Base-by-base conservation (phyloP, 2,888 invertebrate species). In the Drosophila limbata region DNA sequence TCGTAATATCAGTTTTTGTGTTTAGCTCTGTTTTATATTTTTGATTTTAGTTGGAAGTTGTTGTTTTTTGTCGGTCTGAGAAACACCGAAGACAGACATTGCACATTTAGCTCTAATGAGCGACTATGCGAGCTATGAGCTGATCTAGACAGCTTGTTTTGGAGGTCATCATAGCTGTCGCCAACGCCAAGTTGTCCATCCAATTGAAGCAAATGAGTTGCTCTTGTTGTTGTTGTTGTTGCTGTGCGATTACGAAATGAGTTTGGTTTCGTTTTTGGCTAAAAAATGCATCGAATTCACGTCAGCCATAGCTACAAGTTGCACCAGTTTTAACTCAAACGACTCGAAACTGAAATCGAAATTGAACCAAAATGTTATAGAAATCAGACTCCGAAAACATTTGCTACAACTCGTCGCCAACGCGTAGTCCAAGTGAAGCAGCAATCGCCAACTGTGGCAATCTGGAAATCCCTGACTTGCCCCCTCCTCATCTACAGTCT, bases 41-140 rank as follows among this genome's bases (percentile, higher is more conserved):
- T 60, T 28, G 62, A 42, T 61, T 61, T 61, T 44, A 25, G 44
- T 65, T 66, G 66, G 9, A 28, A 1, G 50, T 44, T n/a, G 37
- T 55, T 68, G 67, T 42, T 9, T 47, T 19, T 51, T 62, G 42
- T 50, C 28, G 57, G 44, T 50, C 64, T 88, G 77, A 83, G 77
- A 86, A 84, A 88, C 74, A 69, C 67, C 79, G 69, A 48, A 51
- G 65, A 82, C 69, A 83, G 85, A 83, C 85, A 73, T 85, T 83
- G 81, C 86, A 86, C 87, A 80, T 78, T 64, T 87, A 84, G 84
- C 87, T 85, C 84, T 85, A 85, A 85, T 85, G 87, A 85, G 79
- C 88, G 73, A 65, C 69, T 63, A 81, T 73, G 55, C 55, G 48
- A 73, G 52, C 64, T 52, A 48, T 33, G 57, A 69, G 65, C 60